Percentiles rank a stretch among this genome's conserved stretches.
Conservation (phyloP, 2,797 vertebrate genomes). For the Anisognathus igniventris region DNA sequence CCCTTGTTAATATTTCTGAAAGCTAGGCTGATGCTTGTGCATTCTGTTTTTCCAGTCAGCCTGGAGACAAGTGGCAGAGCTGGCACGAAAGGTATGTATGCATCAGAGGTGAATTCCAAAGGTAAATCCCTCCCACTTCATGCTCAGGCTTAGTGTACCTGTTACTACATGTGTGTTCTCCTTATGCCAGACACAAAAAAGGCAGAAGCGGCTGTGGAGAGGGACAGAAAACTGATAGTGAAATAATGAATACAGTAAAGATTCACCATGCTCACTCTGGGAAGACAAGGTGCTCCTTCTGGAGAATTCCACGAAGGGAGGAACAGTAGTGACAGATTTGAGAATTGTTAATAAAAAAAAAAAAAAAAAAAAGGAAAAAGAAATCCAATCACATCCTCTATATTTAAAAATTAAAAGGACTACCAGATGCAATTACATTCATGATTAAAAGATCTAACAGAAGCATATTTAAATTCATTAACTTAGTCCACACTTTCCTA, state of each 20-base stretch:
- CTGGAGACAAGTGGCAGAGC: background rate
- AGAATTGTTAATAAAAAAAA: background rate
- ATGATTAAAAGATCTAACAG: constrained; percentile 65
- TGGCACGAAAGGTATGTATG: background rate
- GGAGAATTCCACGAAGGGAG: background rate
- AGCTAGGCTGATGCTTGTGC: background rate
- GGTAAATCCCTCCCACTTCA: background rate
- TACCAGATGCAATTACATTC: constrained; percentile 61
- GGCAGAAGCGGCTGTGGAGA: background rate
- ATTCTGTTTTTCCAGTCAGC: constrained; percentile 23
- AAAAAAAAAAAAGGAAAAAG: background rate
- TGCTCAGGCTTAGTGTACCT: background rate
- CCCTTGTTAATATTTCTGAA: background rate
- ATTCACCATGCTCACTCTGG: background rate
- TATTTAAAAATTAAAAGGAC: constrained; percentile 57
- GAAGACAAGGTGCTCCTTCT: background rate
- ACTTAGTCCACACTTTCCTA: constrained; percentile 41
- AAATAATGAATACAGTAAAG: background rate
- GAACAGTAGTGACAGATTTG: background rate
- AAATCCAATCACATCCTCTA: constrained; percentile 13
- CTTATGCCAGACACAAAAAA: background rate
- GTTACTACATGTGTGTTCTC: background rate
- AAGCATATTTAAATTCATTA: constrained; percentile 67
- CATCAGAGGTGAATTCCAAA: background rate
- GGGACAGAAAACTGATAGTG: background rate